Conservation (phyloP, 2,888 invertebrate species). For the Athetis lepigone region DNA sequence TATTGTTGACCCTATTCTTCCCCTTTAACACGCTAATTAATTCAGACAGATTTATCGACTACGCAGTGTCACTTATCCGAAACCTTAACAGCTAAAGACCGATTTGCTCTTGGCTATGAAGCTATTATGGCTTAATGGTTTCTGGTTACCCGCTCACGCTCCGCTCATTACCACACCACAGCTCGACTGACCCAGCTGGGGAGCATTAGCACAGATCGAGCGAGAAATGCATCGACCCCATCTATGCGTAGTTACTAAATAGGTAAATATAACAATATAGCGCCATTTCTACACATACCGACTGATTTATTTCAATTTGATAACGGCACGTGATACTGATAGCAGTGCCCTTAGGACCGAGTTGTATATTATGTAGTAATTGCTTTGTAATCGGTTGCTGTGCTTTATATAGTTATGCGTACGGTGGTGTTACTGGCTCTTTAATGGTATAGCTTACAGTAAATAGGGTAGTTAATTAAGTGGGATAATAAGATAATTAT, state of each 20-base stretch:
- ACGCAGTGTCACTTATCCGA: too few relatives aligned
- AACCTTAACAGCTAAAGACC: too few relatives aligned
- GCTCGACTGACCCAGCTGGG: conserved; percentile 69
- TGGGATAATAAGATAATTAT: too few relatives aligned
- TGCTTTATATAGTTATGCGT: conserved; percentile 1
- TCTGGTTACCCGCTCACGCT: conserved; percentile 51
- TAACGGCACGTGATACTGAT: conserved; percentile 40
- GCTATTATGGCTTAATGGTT: too few relatives aligned
- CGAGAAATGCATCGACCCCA: conserved; percentile 74
- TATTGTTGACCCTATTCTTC: too few relatives aligned
- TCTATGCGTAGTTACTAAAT: conserved; percentile 41
- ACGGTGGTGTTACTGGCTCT: neutral
- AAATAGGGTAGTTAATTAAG: neutral
- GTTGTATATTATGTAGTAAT: conserved; percentile 33
- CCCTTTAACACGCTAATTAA: too few relatives aligned
- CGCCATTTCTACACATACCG: conserved; percentile 27
- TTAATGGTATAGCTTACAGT: neutral
- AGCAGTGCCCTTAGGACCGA: conserved; percentile 51
- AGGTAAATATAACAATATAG: conserved; percentile 14
- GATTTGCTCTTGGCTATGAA: too few relatives aligned
- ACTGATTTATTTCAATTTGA: conserved; percentile 50
- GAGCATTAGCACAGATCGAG: conserved; percentile 74
- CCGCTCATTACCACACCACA: conserved; percentile 51
- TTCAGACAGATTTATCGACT: too few relatives aligned
- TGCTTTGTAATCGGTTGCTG: conserved; percentile 19